Percentiles rank a stretch among this genome's conserved stretches.
Evolutionary conservation across 2,797 vertebrate species (phyloP).

Genomic region (Argya squamiceps): DNA sequence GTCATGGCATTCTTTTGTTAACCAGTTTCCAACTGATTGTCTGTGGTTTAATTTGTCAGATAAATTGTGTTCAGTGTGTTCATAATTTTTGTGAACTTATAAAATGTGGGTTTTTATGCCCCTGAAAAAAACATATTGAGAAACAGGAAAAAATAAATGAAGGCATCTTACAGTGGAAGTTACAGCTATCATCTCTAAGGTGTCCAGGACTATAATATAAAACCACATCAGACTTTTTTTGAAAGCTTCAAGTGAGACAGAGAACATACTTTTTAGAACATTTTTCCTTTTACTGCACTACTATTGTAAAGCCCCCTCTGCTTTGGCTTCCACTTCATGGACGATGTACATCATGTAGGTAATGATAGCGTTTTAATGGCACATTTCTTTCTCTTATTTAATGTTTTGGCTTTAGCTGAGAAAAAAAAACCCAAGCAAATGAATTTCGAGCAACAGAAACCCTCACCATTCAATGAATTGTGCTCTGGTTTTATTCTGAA

Average conservation of each 20-base stretch:
- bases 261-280: not conserved
- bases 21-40: slow-evolving; percentile 22
- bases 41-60: not conserved
- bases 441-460: not conserved
- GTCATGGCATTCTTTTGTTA: not conserved
- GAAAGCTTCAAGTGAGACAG: not conserved
- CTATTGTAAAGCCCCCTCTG: not conserved
- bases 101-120: slow-evolving; percentile 61
- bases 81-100: slow-evolving; percentile 55
- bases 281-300: not conserved
- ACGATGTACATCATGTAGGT: not conserved
- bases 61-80: slow-evolving; percentile 36
- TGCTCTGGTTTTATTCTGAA: slow-evolving; percentile 23
- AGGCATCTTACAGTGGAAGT: slow-evolving; percentile 32
- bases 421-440: not conserved
- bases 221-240: not conserved
- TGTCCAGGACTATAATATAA: not conserved
- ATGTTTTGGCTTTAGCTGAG: not conserved
- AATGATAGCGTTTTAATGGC: not conserved
- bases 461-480: not conserved
- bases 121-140: slow-evolving; percentile 56
- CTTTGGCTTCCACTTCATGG: not conserved
- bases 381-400: not conserved
- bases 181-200: slow-evolving; percentile 8
- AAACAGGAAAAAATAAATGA: slow-evolving; percentile 63